A percentile compares a stretch with the other conserved stretches of the same genome.
Evolutionary conservation across 2,113 vertebrate genomes (phyloP).

Genomic region (Alces alces): DNA sequence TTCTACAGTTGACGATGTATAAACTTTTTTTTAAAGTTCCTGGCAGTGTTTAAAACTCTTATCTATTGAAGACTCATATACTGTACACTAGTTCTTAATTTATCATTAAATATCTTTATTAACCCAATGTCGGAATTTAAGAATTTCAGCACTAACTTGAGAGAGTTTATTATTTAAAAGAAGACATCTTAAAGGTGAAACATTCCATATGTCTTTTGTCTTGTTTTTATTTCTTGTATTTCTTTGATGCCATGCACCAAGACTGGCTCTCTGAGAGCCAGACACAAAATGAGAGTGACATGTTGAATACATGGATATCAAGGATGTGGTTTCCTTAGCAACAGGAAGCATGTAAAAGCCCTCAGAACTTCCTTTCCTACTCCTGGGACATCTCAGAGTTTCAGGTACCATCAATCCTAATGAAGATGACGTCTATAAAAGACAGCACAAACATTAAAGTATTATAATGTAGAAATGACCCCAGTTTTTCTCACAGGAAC

Average conservation of each 20-base stretch:
- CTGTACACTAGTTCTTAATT: background rate
- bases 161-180: conserved; percentile 20
- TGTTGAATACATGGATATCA: conserved; percentile 82
- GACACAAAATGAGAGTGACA: conserved; percentile 82
- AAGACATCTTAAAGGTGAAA: conserved; percentile 62
- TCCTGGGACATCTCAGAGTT: conserved; percentile 81
- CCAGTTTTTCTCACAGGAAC: conserved; percentile 30
- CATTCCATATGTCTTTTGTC: conserved; percentile 62
- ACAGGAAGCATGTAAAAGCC: conserved; percentile 81
- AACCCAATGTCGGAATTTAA: background rate
- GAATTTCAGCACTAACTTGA: conserved; percentile 46
- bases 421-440: conserved; percentile 75
- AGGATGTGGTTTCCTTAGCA: conserved; percentile 84
- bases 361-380: conserved; percentile 80
- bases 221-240: conserved; percentile 49
- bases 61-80: background rate
- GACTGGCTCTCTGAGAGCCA: conserved; percentile 72
- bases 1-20: background rate
- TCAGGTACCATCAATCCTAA: conserved; percentile 77
- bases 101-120: background rate
- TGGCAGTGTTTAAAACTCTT: background rate
- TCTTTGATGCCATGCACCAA: conserved; percentile 63
- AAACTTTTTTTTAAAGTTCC: background rate
- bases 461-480: conserved; percentile 44
- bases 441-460: conserved; percentile 59